Evolutionary conservation across 2,797 vertebrate genomes (phyloP).

Genomic region (Botia almorhae): DNA sequence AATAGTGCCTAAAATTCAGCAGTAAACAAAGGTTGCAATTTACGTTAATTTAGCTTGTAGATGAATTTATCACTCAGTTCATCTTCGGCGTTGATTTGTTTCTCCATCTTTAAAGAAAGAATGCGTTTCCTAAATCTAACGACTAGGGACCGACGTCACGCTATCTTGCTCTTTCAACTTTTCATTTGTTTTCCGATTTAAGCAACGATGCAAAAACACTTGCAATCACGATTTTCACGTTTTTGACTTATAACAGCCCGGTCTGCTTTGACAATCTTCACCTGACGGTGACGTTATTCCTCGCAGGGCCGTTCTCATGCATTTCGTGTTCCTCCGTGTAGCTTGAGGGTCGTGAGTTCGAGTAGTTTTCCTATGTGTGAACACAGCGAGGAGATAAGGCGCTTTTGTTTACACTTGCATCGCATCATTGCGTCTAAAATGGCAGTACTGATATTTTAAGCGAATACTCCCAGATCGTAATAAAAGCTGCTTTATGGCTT

Average conservation of each 20-base stretch:
- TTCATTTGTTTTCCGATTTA: not conserved
- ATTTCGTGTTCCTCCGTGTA: constrained; percentile 40
- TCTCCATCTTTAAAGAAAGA: not conserved
- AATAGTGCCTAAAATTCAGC: not conserved
- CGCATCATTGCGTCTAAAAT: constrained; percentile 55
- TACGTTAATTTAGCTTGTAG: not conserved
- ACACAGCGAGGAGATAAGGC: constrained; percentile 63
- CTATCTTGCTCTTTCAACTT: not conserved
- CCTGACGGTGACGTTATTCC: constrained; percentile 19
- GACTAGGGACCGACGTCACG: not conserved
- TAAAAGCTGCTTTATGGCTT: constrained; percentile 56
- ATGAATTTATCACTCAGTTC: not conserved
- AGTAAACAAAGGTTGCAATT: not conserved
- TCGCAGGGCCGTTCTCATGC: not conserved
- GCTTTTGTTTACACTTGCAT: constrained; percentile 74
- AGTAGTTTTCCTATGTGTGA: constrained; percentile 60
- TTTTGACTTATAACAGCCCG: constrained; percentile 21
- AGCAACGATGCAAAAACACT: not conserved
- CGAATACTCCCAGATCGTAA: constrained; percentile 64
- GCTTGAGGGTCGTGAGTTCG: constrained; percentile 58
- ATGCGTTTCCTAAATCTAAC: not conserved
- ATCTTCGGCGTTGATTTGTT: constrained; percentile 1
- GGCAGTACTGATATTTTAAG: constrained; percentile 56
- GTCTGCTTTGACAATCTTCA: constrained; percentile 13
- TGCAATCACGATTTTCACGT: not conserved